Percentiles rank a stretch among this genome's conserved stretches.
Conservation (phyloP, 64 coral and sea anemone species). For the Dendrophyllia cribrosa region DNA sequence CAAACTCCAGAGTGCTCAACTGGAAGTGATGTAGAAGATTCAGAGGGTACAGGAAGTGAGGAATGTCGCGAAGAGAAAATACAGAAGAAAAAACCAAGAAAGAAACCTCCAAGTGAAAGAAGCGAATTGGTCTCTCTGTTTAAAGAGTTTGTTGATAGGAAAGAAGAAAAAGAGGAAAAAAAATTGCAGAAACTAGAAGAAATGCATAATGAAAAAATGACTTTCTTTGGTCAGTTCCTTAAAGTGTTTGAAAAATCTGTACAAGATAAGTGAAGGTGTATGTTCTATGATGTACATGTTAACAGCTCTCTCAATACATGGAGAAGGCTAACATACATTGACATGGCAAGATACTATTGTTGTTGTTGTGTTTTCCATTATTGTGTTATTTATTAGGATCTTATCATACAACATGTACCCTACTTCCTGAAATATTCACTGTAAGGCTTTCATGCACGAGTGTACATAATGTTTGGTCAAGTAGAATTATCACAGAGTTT, state of each 20-base stretch:
- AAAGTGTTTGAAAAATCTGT: slow-evolving; percentile 72
- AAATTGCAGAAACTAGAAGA: too few relatives aligned
- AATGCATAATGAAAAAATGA: too few relatives aligned
- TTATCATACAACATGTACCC: slow-evolving; percentile 28
- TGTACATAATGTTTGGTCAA: not conserved
- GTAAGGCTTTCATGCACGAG: slow-evolving; percentile 2
- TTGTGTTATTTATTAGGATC: slow-evolving; percentile 9
- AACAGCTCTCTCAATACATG: slow-evolving; percentile 25
- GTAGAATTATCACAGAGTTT: not conserved
- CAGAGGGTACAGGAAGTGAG: too few relatives aligned
- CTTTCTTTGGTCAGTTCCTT: slow-evolving; percentile 57
- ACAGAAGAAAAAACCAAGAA: too few relatives aligned
- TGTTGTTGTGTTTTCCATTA: slow-evolving; percentile 11
- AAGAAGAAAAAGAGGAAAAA: too few relatives aligned
- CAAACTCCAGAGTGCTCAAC: too few relatives aligned
- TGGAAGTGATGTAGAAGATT: too few relatives aligned
- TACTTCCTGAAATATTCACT: slow-evolving; percentile 30
- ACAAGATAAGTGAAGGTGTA: slow-evolving; percentile 64
- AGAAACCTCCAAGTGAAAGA: too few relatives aligned
- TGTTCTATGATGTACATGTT: slow-evolving; percentile 35
- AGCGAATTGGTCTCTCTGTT: too few relatives aligned
- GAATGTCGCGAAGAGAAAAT: too few relatives aligned
- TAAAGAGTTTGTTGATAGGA: too few relatives aligned
- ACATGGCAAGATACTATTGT: slow-evolving; percentile 38
- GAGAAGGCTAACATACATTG: slow-evolving; percentile 36